phyloP scores from a whole-genome alignment of 2,888 invertebrate genomes.

The Lissocephala sabroskyi region DNA sequence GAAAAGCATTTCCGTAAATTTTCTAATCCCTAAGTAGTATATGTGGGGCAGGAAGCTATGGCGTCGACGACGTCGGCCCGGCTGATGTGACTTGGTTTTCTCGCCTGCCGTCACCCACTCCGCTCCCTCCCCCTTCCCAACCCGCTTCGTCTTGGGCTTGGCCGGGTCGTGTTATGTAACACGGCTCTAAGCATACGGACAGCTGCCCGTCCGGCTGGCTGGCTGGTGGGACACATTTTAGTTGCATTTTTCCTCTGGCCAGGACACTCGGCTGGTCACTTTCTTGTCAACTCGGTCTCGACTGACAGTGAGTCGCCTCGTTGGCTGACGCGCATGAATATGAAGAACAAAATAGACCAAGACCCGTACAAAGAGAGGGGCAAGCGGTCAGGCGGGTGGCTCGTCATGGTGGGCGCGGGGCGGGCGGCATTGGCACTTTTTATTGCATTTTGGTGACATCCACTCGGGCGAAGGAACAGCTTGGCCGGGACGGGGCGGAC shows the following conservation, averaged over 20 bases:
- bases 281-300: not conserved
- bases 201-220: not conserved
- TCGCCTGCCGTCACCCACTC: no score
- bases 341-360: conserved; percentile 16
- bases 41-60: conserved; percentile 62
- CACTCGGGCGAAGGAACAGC: conserved; percentile 6
- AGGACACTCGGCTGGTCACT: conserved; percentile 41
- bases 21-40: conserved; percentile 67
- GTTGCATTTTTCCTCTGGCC: conserved; percentile 2
- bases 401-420: not conserved
- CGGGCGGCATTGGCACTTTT: conserved; percentile 19
- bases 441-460: conserved; percentile 57
- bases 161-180: not conserved
- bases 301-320: conserved; percentile 6
- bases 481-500: no score
- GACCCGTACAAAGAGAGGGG: conserved; percentile 18
- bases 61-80: no score
- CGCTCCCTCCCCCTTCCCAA: not conserved
- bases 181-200: not conserved
- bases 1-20: conserved; percentile 60
- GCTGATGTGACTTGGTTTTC: conserved; percentile 16
- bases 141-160: not conserved
- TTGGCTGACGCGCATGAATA: conserved; percentile 14
- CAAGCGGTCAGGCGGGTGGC: no score
- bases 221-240: not conserved